Percentiles rank a stretch among this genome's conserved stretches.
Conservation (phyloP, 2,113 vertebrate species). For the Lophochroa leadbeateri region DNA sequence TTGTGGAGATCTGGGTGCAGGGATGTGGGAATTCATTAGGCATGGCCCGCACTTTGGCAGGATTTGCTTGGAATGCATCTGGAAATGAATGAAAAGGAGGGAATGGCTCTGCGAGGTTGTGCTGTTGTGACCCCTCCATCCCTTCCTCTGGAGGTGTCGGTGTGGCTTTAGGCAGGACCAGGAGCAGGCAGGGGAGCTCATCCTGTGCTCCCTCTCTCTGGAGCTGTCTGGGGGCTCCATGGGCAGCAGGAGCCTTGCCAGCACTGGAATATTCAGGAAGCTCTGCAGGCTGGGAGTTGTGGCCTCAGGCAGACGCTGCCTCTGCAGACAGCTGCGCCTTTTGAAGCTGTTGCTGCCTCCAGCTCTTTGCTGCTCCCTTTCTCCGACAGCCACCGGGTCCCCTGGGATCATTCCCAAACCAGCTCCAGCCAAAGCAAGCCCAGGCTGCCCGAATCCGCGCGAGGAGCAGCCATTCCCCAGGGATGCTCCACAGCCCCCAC, state of each 20-base stretch:
- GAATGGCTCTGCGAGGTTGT: fast-evolving
- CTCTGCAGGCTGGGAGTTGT: neutral
- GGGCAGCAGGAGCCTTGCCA: neutral
- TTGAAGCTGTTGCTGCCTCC: neutral
- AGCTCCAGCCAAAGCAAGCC: fast-evolving
- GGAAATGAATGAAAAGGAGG: fast-evolving
- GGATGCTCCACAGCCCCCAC: fast-evolving
- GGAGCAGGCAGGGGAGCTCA: neutral
- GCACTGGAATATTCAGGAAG: neutral
- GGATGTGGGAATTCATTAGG: neutral
- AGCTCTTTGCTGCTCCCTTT: neutral
- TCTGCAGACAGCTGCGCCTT: neutral
- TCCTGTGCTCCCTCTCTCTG: neutral
- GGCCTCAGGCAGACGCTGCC: neutral
- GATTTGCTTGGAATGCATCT: neutral
- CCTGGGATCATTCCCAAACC: fast-evolving
- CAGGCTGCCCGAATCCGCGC: fast-evolving
- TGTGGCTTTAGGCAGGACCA: fast-evolving
- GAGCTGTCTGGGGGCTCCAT: fast-evolving
- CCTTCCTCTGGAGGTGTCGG: neutral
- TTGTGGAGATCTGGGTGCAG: neutral
- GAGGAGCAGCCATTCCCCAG: neutral
- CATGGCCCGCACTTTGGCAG: neutral
- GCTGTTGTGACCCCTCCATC: fast-evolving
- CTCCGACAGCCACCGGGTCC: fast-evolving